Conservation (phyloP, 2,888 invertebrate genomes). For the Calameuta filiformis region DNA sequence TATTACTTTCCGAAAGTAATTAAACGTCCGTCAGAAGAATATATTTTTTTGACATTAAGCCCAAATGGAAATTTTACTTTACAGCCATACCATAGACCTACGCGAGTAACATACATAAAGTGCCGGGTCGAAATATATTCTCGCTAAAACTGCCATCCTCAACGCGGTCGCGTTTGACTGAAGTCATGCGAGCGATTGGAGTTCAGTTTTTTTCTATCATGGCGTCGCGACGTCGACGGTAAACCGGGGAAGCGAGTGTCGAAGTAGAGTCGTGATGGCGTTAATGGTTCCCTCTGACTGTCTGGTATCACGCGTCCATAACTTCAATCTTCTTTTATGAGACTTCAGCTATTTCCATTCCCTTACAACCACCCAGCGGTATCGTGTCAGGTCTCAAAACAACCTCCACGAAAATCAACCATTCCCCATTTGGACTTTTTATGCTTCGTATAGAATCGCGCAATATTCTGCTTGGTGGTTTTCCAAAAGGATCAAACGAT, state of each 20-base stretch:
- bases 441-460: background rate
- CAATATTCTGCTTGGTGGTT: background rate
- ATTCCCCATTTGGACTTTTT: background rate
- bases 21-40: background rate
- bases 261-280: background rate
- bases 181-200: background rate
- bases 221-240: background rate
- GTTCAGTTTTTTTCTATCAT: background rate
- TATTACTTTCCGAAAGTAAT: background rate
- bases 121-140: background rate
- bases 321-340: background rate
- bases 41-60: background rate
- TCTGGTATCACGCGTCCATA: background rate
- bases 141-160: background rate
- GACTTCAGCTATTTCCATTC: background rate
- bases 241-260: background rate
- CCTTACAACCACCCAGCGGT: background rate
- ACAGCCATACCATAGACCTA: background rate
- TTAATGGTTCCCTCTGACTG: constrained; percentile 1
- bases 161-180: background rate
- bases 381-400: background rate
- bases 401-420: background rate
- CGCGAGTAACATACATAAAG: background rate
- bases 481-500: background rate
- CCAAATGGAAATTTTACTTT: background rate